phyloP scores from a whole-genome alignment of 2,113 vertebrate genomes.

The Suricata suricatta region DNA sequence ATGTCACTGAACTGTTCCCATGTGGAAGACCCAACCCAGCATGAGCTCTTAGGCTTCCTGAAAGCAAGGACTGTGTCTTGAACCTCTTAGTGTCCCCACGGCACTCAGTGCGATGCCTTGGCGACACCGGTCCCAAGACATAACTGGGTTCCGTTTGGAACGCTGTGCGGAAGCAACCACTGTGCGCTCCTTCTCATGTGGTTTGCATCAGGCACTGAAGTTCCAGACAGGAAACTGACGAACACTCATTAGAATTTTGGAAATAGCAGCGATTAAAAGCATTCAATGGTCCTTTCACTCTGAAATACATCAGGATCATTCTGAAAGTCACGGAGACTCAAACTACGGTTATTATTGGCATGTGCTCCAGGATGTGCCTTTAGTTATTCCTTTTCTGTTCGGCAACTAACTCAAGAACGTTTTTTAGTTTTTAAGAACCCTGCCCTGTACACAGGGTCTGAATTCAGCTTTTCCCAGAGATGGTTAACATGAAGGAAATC shows the following conservation, averaged over 20 bases:
- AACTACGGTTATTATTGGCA: neutral
- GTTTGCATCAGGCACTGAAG: neutral
- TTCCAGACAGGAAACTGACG: neutral
- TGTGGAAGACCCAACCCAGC: neutral
- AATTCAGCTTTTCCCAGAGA: constrained; percentile 19
- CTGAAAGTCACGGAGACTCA: neutral
- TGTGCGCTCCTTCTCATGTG: neutral
- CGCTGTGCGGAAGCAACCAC: neutral
- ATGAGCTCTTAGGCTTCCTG: neutral
- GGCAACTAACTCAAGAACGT: neutral
- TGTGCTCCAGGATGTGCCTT: neutral
- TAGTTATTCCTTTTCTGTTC: neutral
- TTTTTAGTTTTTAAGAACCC: neutral
- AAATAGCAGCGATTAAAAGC: constrained; percentile 19
- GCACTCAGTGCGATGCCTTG: neutral
- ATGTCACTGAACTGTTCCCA: neutral
- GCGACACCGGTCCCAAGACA: neutral
- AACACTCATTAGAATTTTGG: neutral
- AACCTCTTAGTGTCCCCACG: neutral
- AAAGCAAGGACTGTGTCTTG: neutral
- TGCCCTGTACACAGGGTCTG: neutral
- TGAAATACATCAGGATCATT: neutral
- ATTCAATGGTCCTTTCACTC: neutral
- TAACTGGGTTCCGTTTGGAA: neutral
- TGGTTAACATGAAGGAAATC: neutral